Evolutionary conservation across 1,140 invertebrate genomes (phyloP).

Genomic region (Drosophila willistoni): DNA sequence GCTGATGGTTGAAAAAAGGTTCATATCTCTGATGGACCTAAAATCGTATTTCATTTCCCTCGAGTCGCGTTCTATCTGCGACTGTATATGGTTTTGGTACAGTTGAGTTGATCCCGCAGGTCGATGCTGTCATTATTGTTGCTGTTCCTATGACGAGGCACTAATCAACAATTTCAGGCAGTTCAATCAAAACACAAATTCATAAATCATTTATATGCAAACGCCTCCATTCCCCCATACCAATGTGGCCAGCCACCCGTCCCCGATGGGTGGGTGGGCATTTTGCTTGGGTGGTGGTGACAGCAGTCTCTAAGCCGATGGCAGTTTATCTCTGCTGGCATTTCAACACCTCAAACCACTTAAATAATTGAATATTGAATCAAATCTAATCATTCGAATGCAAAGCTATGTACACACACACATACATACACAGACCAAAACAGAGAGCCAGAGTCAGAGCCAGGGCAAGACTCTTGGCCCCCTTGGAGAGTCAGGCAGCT

Average conservation of each 20-base stretch:
- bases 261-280: constrained; percentile 5
- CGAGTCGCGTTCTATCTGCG: constrained; percentile 36
- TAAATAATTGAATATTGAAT: constrained; percentile 81
- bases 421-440: constrained; percentile 36
- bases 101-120: constrained; percentile 12
- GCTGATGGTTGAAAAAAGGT: constrained; percentile 17
- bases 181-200: constrained; percentile 77
- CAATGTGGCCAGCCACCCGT: constrained; percentile 2
- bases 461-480: constrained; percentile 47
- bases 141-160: constrained; percentile 66
- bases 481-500: constrained; percentile 15
- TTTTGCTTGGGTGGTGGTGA: not conserved
- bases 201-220: constrained; percentile 81
- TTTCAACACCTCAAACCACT: constrained; percentile 80
- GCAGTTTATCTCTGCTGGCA: constrained; percentile 61
- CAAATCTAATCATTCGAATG: constrained; percentile 81
- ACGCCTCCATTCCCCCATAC: constrained; percentile 39
- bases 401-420: constrained; percentile 48
- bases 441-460: not conserved
- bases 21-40: constrained; percentile 37
- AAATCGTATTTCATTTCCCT: constrained; percentile 66
- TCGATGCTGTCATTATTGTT: constrained; percentile 26
- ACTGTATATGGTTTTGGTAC: constrained; percentile 11
- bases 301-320: constrained; percentile 22
- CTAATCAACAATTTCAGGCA: constrained; percentile 77